Evolutionary conservation across 92 coral and sea anemone genomes (phyloP), one percentile per base, ranked within the genome.

Genomic region (Actinernus sp.): DNA sequence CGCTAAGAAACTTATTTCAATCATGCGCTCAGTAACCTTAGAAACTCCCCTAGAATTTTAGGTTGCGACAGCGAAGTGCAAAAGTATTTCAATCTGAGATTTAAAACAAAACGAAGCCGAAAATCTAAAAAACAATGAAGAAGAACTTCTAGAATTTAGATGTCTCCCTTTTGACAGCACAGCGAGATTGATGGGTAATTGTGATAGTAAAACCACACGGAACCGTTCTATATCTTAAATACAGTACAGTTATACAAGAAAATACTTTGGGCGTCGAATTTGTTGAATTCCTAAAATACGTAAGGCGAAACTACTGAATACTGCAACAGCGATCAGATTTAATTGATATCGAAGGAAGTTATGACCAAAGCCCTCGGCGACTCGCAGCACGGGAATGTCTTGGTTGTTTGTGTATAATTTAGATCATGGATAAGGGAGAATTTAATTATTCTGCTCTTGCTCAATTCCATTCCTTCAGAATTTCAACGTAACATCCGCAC

Each of bases 401-500:
- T 5, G 10, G 52, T 36, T 36, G 14, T 36, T 36, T 36, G n/a
- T n/a, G n/a, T n/a, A n/a, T n/a, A n/a, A n/a, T n/a, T n/a, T n/a
- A n/a, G n/a, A n/a, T 36, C 14, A 36, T 36, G 41, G 41, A 36
- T 14, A n/a, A n/a, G n/a, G n/a, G n/a, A n/a, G n/a, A n/a, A n/a
- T n/a, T n/a, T n/a, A n/a, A n/a, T n/a, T n/a, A n/a, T n/a, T n/a
- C n/a, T n/a, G n/a, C n/a, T n/a, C n/a, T n/a, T 36, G 8, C 41
- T 36, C 41, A 36, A 7, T 36, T 36, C 41, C 41, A 36, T 7
- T 7, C 8, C 7, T n/a, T n/a, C n/a, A n/a, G n/a, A n/a, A n/a
- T n/a, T n/a, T n/a, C n/a, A n/a, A n/a, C n/a, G n/a, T n/a, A n/a
- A 57, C 33, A 30, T 70, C 76, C 78, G 63, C 57, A 38, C 43